phyloP scores from a whole-genome alignment of 2,797 vertebrate genomes.

The Enteromius paludinosus region DNA sequence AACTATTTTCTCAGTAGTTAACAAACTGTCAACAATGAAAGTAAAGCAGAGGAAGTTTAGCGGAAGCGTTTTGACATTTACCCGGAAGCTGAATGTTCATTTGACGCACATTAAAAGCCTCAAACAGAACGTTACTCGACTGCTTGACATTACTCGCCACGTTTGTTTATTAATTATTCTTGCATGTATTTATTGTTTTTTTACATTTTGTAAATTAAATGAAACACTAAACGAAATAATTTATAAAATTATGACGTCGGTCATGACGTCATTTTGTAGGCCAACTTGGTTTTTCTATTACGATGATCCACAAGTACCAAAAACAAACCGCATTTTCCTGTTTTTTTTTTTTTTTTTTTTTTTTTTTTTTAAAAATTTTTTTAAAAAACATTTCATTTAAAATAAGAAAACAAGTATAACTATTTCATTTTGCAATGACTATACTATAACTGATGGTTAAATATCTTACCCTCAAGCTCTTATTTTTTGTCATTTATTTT shows the following conservation, averaged over 20 bases:
- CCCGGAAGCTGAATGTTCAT: conserved; percentile 47
- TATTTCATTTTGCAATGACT: too few relatives aligned
- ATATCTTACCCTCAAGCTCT: too few relatives aligned
- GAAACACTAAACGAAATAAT: not conserved
- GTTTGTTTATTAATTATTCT: not conserved
- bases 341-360: too few relatives aligned
- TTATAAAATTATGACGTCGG: not conserved
- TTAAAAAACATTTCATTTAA: too few relatives aligned
- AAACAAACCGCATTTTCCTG: too few relatives aligned
- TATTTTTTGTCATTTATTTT: too few relatives aligned
- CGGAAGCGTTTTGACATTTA: conserved; percentile 47
- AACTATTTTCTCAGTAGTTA: not conserved
- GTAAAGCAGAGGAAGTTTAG: conserved; percentile 54
- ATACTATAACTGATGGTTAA: too few relatives aligned
- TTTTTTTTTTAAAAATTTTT: too few relatives aligned
- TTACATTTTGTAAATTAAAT: not conserved
- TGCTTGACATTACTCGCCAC: not conserved
- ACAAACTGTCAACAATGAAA: conserved; percentile 54
- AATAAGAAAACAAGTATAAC: too few relatives aligned
- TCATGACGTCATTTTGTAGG: not conserved
- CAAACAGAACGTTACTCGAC: not conserved
- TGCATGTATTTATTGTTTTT: not conserved
- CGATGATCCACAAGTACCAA: too few relatives aligned
- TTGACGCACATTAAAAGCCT: not conserved
- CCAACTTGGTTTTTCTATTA: not conserved